phyloP scores from a whole-genome alignment of 30 jellyfish, hydroid and myxozoan genomes.

The Pelagia noctiluca region DNA sequence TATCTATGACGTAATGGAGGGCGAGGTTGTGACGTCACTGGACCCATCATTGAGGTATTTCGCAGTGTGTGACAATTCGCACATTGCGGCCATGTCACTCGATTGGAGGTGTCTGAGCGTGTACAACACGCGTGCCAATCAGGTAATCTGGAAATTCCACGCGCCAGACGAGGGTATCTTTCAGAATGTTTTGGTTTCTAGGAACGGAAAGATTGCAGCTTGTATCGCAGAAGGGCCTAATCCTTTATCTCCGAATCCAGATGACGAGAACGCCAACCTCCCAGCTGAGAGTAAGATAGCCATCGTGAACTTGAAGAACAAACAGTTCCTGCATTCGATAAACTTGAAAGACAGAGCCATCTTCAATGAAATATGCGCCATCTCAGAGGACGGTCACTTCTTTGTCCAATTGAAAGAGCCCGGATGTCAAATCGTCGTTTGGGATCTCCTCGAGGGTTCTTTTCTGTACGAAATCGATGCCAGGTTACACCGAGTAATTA shows the following conservation, averaged over 20 bases:
- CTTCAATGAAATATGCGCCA: constrained; percentile 59
- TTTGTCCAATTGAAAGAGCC: constrained; percentile 74
- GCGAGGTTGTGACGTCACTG: constrained; percentile 19
- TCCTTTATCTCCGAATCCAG: background rate
- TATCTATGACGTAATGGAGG: constrained; percentile 41
- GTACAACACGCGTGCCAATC: constrained; percentile 33
- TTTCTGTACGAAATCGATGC: constrained; percentile 62
- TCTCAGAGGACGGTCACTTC: constrained; percentile 85
- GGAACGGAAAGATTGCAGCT: constrained; percentile 66
- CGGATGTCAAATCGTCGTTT: constrained; percentile 63
- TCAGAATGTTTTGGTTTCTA: constrained; percentile 67
- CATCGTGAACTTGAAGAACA: constrained; percentile 58
- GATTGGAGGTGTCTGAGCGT: constrained; percentile 35
- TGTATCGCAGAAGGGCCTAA: constrained; percentile 56
- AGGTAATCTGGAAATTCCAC: constrained; percentile 67
- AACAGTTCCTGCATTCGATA: constrained; percentile 48
- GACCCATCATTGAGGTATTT: constrained; percentile 44
- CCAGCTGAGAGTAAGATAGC: constrained; percentile 52
- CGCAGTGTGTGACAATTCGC: constrained; percentile 64
- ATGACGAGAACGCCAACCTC: background rate
- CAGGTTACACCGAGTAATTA: constrained; percentile 60
- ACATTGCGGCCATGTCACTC: constrained; percentile 51
- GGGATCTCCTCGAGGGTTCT: constrained; percentile 71
- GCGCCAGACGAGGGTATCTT: constrained; percentile 72
- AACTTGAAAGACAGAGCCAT: constrained; percentile 33